phyloP scores from a whole-genome alignment of 2,113 vertebrate species.

The Grammomys surdaster region DNA sequence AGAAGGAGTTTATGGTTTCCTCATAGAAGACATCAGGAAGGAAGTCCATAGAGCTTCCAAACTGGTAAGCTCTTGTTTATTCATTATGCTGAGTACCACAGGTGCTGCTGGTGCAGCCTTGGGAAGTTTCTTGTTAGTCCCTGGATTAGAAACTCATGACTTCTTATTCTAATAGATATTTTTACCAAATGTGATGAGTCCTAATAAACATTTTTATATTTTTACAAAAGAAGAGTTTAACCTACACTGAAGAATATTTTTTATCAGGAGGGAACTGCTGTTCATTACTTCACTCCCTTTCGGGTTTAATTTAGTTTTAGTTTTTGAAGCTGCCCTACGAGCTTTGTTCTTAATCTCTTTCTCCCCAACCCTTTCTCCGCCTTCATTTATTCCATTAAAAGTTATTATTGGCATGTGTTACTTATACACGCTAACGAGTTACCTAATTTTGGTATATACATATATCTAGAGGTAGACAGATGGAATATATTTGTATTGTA shows the following conservation, averaged over 20 bases:
- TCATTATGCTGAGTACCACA: neutral
- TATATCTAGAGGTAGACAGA: too few species aligned
- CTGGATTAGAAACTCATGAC: constrained; percentile 35
- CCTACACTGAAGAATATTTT: neutral
- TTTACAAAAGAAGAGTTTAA: constrained; percentile 25
- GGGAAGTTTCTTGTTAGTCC: neutral
- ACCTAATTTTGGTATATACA: neutral
- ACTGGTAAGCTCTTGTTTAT: constrained; percentile 89
- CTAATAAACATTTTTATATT: constrained; percentile 49
- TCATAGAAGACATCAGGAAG: constrained; percentile 93
- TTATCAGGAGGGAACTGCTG: constrained; percentile 5
- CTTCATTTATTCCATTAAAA: neutral
- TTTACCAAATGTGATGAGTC: constrained; percentile 28
- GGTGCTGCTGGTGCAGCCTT: constrained; percentile 10
- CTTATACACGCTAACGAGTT: neutral
- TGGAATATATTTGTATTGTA: neutral
- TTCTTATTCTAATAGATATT: constrained; percentile 35
- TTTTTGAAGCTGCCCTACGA: neutral
- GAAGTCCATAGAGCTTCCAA: constrained; percentile 92
- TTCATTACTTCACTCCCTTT: neutral
- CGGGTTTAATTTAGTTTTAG: neutral
- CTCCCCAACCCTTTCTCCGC: neutral
- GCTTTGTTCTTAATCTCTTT: neutral
- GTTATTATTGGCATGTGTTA: neutral
- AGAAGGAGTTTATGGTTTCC: constrained; percentile 95